Evolutionary conservation across 2,113 vertebrate species (phyloP), one percentile per base, ranked within the genome.

Genomic region (Pimephales promelas): DNA sequence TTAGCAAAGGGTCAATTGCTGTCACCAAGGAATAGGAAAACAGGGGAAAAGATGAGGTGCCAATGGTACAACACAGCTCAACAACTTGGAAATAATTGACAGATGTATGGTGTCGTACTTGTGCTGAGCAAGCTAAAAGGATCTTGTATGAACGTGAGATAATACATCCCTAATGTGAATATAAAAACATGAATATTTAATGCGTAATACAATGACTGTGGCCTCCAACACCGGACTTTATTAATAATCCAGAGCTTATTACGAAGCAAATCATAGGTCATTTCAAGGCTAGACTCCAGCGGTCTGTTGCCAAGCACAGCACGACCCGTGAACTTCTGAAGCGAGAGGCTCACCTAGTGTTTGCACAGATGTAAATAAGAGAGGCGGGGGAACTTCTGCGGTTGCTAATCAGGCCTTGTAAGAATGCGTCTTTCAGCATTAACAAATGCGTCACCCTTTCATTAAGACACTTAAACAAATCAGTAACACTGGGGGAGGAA

Each of bases 381-480:
- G 87, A 85, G 86, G 88, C 83, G 89, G 90, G 61, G 79, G 87
- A 80, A 84, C 89, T 88, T 62, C 77, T 84, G 88, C 87, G 88
- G 85, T 77, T 86, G 91, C 91, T 92, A 91, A 94, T 94, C 91
- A 93, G 89, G 77, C 90, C 92, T 94, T 78, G 87, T 94, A 94
- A 94, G 89, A 72, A 84, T 52, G 85, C 79, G 91, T 93, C 91
- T 88, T 83, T 86, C 73, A 34, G 70, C 49, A 81, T 91, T 93
- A 93, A 90, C 77, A 88, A 89, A 84, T 26, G 88, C 88, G 92
- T 92, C 92, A 90, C 89, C 90, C 88, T 91, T 92, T 93, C 89
- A 94, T 93, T 93, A 92, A 79, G 85, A 52, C 87, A 86, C 81
- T 77, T 31, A 22, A 81, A 82, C 76, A 68, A 82, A 54, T 31